Conservation (phyloP, 1,140 invertebrate species). For the Berghia stephanieae region DNA sequence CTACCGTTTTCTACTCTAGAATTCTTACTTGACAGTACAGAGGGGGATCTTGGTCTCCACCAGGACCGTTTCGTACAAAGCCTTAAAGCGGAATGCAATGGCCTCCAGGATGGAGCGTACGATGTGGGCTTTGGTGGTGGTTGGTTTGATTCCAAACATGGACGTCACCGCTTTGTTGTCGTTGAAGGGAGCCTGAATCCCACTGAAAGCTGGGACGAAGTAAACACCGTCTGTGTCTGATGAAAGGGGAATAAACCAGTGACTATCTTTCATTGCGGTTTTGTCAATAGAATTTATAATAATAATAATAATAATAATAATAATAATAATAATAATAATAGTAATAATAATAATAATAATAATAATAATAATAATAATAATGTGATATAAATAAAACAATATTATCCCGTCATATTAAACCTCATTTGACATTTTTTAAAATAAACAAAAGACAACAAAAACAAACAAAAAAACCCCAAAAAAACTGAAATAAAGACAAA, state of each 20-base stretch:
- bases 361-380: background rate
- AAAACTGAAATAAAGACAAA: background rate
- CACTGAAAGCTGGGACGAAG: constrained; percentile 92
- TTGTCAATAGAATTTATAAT: too few relatives aligned
- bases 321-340: background rate
- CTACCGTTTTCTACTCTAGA: background rate
- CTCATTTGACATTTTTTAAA: too few relatives aligned
- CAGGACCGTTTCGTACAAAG: constrained; percentile 77
- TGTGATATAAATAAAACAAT: background rate
- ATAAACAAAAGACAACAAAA: too few relatives aligned
- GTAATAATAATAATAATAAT: background rate
- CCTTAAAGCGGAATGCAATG: constrained; percentile 82
- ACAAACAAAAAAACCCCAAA: constrained; percentile 10
- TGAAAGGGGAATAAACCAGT: constrained; percentile 9
- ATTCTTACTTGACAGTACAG: constrained; percentile 50
- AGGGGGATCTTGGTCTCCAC: constrained; percentile 53
- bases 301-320: background rate
- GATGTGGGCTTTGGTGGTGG: constrained; percentile 81
- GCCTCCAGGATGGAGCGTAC: constrained; percentile 79
- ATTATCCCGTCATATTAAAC: too few relatives aligned
- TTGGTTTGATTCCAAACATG: constrained; percentile 85
- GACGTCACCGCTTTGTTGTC: constrained; percentile 83
- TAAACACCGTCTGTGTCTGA: constrained; percentile 81
- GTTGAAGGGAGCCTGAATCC: constrained; percentile 89
- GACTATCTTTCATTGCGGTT: too few relatives aligned